Evolutionary conservation across 2,113 vertebrate genomes (phyloP), one percentile per base, ranked within the genome.

Genomic region (Procavia capensis): DNA sequence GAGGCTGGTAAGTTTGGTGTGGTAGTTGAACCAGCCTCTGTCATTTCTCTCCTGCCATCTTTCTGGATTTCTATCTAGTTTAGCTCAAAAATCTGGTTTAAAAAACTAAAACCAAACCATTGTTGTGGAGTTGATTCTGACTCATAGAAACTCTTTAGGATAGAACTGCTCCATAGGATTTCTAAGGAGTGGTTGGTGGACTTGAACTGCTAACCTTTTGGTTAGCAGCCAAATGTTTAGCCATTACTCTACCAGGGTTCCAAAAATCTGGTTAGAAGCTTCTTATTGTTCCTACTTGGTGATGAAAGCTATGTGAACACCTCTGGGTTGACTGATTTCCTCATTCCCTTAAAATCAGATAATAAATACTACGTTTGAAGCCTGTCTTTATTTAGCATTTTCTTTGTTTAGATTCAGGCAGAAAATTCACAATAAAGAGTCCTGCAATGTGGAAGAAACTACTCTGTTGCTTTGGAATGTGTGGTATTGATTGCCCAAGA

Each of bases 401-500:
- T 96, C 81, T 95, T 97, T 96, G 93, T 89, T 95, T 96, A 81
- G 93, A 85, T 91, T 91, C 96, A 93, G 93, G 96, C 87, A 93
- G 91, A 90, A 85, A 89, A 93, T 88, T 94, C 91, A 94, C 88
- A 95, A n/a, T 87, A 64, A 92, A 96, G 85, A 19, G 91, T 34
- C 85, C 84, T 43, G 95, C 80, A 82, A 43, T 61, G 59, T 92
- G 93, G 79, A 81, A 88, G 66, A 95, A 97, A 93, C 86, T 95
- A 96, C 70, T 95, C 85, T 97, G 88, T 95, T 98, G 97, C 96
- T 96, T 94, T 97, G 97, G 96, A 97, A 97, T 16, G 88, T 91
- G 63, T 90, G 94, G 93, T 97, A 98, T 98, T 96, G 97, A 98
- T 96, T 98, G 97, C 95, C 91, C 95, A 94, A 96, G 95, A 98